Base-by-base conservation (phyloP, 2,888 invertebrate genomes). In the Papilio gigon region DNA sequence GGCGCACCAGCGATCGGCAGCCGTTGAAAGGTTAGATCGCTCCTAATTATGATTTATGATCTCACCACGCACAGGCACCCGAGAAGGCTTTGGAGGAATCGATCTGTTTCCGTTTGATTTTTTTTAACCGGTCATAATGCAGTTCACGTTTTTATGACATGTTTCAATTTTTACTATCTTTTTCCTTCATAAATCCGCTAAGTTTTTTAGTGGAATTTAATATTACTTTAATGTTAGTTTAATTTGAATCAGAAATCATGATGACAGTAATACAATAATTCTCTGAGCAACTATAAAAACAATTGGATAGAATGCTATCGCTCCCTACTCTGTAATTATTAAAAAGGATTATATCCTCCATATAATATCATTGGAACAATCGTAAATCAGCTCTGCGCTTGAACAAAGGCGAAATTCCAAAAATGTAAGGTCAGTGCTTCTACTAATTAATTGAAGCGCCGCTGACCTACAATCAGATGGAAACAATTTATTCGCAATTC, bases 1-100 rank as follows among this genome's bases (percentile, higher is more conserved):
- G 86, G 87, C 83, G 87, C 86, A 86, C 71, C 79, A 78, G 77
- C 80, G 80, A 85, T 89, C 86, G 88, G 88, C 89, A 89, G 82
- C 87, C 87, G 89, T 79, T 87, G 88, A 89, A 84, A 86, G 82
- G 85, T 84, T 80, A 77, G 78, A 76, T 80, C 81, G 77, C 71
- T 62, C 80, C 82, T 90, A 90, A 90, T 90, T 89, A 90, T 90
- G 88, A 90, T 90, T 90, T 90, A 90, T 88, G 70, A 73, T 65
- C 62, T 47, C 68, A 64, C 47, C 68, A 56, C 40, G 62, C 35
- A 71, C 65, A 22, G 47, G 27, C 27, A n/a, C 40, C 14, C 22
- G 47, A 70, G 40, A 71, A 67, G 42, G 53, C 44, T 67, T 59
- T 61, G 63, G 65, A 65, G 20, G 22, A n/a, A 65, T 56, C 65